These are phyloP conservation scores for Prionailurus bengalensis DNA, from an alignment of 2,113 vertebrate species.

Conservation along the genomic window DNA sequence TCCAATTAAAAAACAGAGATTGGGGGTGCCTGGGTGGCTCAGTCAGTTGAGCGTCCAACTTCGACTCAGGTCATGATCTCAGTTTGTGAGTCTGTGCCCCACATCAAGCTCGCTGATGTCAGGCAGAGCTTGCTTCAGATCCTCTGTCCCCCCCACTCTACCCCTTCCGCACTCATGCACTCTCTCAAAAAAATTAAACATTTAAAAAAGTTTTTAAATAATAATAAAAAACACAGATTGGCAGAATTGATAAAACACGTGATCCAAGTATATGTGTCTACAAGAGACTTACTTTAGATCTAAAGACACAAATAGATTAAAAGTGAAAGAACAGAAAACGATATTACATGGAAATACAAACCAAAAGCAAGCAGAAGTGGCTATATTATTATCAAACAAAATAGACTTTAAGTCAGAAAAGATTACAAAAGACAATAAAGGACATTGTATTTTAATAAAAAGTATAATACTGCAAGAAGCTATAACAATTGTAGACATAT, in stretches of 20 bases:
- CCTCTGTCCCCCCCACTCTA: too few species aligned
- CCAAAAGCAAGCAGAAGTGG: background rate
- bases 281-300: background rate
- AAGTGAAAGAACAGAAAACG: background rate
- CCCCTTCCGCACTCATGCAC: too few species aligned
- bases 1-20: background rate
- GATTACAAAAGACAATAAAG: background rate
- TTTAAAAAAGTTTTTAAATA: too few species aligned
- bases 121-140: too few species aligned
- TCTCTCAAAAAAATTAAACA: too few species aligned
- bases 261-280: background rate
- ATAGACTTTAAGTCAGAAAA: background rate
- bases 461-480: background rate
- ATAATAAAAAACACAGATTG: background rate
- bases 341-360: background rate
- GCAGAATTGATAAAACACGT: background rate
- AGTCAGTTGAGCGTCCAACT: too few species aligned
- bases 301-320: background rate
- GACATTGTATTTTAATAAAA: background rate
- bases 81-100: too few species aligned
- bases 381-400: background rate
- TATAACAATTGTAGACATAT: background rate
- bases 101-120: too few species aligned
- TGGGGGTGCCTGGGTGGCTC: too few species aligned
- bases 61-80: too few species aligned